These are phyloP conservation scores for Notiomystis cincta DNA, from an alignment of 2,113 vertebrate genomes.

Conservation along the genomic window DNA sequence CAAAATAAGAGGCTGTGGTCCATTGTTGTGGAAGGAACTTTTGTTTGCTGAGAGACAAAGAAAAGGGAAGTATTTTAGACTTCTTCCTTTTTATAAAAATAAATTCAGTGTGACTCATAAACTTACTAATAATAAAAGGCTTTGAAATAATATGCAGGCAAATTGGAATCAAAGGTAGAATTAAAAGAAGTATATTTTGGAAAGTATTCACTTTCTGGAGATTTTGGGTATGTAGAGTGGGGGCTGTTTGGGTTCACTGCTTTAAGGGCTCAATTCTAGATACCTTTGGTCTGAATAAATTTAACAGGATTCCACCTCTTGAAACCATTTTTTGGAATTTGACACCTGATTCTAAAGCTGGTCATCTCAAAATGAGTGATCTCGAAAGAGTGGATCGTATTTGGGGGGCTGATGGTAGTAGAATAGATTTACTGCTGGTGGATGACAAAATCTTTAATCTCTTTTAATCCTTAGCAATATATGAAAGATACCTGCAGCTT, in stretches of 20 bases:
- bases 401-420: neutral
- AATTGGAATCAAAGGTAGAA: neutral
- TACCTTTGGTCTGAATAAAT: neutral
- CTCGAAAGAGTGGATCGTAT: neutral
- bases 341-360: neutral
- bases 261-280: neutral
- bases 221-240: accelerated
- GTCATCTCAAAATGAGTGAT: neutral
- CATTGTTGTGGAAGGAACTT: neutral
- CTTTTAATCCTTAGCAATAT: neutral
- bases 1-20: neutral
- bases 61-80: neutral
- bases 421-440: neutral
- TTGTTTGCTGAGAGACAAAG: neutral
- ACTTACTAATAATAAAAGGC: neutral
- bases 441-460: neutral
- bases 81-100: neutral
- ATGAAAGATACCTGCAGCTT: neutral
- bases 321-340: neutral
- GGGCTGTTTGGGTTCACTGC: neutral
- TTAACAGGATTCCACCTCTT: neutral
- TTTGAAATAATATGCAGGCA: neutral
- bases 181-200: neutral
- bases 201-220: neutral
- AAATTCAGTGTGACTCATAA: neutral